Conservation (phyloP, 1,140 invertebrate genomes). For the Drosophila kikkawai region DNA sequence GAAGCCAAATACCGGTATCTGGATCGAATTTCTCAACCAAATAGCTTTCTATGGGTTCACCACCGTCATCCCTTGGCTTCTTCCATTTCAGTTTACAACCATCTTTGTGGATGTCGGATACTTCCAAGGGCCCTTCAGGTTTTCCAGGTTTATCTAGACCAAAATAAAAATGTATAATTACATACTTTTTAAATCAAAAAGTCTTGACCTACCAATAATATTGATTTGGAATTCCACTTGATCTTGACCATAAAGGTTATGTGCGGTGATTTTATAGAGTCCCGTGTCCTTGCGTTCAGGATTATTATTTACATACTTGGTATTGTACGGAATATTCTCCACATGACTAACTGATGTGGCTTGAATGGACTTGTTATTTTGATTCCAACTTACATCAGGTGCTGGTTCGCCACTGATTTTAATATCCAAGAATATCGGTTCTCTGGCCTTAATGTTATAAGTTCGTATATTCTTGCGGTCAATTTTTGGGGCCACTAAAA, state of each 20-base stretch:
- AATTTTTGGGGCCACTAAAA: conserved; percentile 95
- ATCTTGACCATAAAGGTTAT: conserved; percentile 95
- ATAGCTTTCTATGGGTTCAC: conserved; percentile 97
- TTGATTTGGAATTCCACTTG: conserved; percentile 96
- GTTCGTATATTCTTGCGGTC: conserved; percentile 95
- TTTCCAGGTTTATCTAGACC: conserved; percentile 93
- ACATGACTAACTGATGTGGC: conserved; percentile 87
- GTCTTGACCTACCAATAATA: conserved; percentile 91
- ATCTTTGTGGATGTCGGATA: conserved; percentile 97
- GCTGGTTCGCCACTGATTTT: conserved; percentile 97
- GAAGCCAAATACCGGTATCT: conserved; percentile 95
- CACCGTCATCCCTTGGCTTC: conserved; percentile 98
- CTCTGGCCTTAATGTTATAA: conserved; percentile 95
- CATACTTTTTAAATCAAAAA: conserved; percentile 36
- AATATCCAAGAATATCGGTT: conserved; percentile 95
- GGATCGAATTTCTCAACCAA: conserved; percentile 98
- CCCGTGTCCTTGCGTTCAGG: conserved; percentile 94
- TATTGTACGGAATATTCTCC: conserved; percentile 94
- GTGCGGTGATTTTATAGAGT: conserved; percentile 93
- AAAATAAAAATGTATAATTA: conserved; percentile 8
- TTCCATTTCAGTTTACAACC: conserved; percentile 99
- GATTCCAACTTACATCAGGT: conserved; percentile 91
- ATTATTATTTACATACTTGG: conserved; percentile 93
- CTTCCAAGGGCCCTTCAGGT: conserved; percentile 97
- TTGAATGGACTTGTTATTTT: conserved; percentile 87